Conservation (phyloP, 2,797 vertebrate genomes). For the Adelosebastes latens region DNA sequence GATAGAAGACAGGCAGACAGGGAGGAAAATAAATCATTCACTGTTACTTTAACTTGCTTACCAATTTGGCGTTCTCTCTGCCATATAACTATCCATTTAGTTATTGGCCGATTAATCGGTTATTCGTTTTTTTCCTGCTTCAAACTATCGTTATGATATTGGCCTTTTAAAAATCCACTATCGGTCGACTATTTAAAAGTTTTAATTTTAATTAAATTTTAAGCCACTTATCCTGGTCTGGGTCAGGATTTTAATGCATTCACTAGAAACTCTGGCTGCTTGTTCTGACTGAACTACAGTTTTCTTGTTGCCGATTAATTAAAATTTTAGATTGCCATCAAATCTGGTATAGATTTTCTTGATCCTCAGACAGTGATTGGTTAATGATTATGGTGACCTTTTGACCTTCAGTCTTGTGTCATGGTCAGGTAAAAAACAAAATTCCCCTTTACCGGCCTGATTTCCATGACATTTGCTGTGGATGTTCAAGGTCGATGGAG, state of each 20-base stretch:
- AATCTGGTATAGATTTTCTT: not conserved
- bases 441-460: not conserved
- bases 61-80: no score
- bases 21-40: rapidly evolving
- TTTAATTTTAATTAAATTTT: no score
- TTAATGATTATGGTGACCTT: not conserved
- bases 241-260: not conserved
- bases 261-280: not conserved
- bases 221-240: rapidly evolving
- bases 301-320: not conserved
- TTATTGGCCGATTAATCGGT: not conserved
- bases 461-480: not conserved
- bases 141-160: no score
- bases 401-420: not conserved
- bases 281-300: not conserved
- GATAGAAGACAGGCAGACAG: rapidly evolving
- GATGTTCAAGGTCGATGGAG: not conserved
- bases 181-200: rapidly evolving
- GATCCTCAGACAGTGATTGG: not conserved
- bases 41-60: no score
- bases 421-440: not conserved
- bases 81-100: no score
- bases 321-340: not conserved
- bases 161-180: no score
- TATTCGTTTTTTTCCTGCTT: no score